Evolutionary conservation across 1,140 invertebrate species (phyloP).

Genomic region (Trichonephila clavata): DNA sequence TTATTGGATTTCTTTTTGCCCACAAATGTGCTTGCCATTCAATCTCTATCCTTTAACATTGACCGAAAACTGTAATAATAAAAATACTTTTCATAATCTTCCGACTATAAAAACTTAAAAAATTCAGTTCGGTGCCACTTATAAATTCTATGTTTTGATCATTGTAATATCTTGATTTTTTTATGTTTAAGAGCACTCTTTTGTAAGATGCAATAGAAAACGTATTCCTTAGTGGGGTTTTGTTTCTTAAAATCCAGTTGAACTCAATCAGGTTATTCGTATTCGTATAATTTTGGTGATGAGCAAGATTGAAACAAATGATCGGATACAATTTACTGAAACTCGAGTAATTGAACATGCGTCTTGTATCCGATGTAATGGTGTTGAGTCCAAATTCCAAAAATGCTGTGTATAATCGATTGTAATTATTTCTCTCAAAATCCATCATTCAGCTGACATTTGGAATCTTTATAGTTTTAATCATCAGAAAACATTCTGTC

Average conservation of each 20-base stretch:
- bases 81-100: too few relatives aligned
- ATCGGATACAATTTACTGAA: background rate
- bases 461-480: constrained; percentile 27
- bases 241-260: constrained; percentile 17
- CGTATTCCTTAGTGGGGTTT: background rate
- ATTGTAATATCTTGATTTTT: constrained; percentile 25
- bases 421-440: background rate
- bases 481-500: background rate
- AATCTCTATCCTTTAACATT: too few relatives aligned
- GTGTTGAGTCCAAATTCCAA: background rate
- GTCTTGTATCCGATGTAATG: background rate
- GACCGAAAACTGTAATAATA: too few relatives aligned
- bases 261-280: constrained; percentile 36
- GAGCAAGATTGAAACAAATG: background rate
- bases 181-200: background rate
- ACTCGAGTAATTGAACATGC: background rate
- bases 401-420: background rate
- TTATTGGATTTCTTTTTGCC: too few relatives aligned
- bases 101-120: background rate
- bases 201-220: constrained; percentile 14
- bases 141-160: constrained; percentile 30
- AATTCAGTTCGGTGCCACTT: background rate
- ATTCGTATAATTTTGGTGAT: constrained; percentile 32
- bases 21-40: too few relatives aligned
- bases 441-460: constrained; percentile 42